Base-by-base conservation (phyloP, 2,797 vertebrate genomes). In the Denticeps clupeoides region DNA sequence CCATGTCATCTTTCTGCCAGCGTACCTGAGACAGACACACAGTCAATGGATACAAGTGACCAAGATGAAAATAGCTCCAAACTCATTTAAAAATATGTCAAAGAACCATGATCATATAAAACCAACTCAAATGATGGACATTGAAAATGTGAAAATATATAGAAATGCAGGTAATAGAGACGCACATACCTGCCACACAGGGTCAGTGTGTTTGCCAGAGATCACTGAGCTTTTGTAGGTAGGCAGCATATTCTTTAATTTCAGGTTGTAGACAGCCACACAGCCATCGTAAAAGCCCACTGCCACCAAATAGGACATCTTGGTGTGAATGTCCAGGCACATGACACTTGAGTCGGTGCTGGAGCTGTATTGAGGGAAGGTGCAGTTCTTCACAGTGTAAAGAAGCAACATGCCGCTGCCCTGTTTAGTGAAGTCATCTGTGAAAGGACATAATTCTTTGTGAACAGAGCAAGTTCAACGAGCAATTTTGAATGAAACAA, bases 1-100 rank as follows among this genome's bases (percentile, higher is more conserved):
- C 89, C 76, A 89, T 78, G 67, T 98, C 92, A 18, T 97, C 86
- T 4, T 85, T 89, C 70, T 95, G 93, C 93, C 95, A 99, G 53
- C 77, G 80, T 26, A 99, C 89, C 95, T 99, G 68, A 46, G 77
- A 63, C 4, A 7, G 32, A 13, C 15, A 29, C 37, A 49, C 18
- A 26, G 32, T 29, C 10, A 18, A n/a, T n/a, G n/a, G n/a, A n/a
- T n/a, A n/a, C n/a, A n/a, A n/a, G n/a, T n/a, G n/a, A n/a, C n/a
- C n/a, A n/a, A n/a, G n/a, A n/a, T n/a, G n/a, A n/a, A n/a, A n/a
- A n/a, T n/a, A n/a, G n/a, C n/a, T n/a, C n/a, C n/a, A n/a, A n/a
- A n/a, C n/a, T n/a, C n/a, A n/a, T n/a, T n/a, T n/a, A n/a, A n/a
- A n/a, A n/a, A n/a, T n/a, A n/a, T n/a, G n/a, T n/a, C n/a, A n/a